These are phyloP conservation scores for Bufo bufo DNA, from an alignment of 2,113 vertebrate genomes.

Conservation along the genomic window DNA sequence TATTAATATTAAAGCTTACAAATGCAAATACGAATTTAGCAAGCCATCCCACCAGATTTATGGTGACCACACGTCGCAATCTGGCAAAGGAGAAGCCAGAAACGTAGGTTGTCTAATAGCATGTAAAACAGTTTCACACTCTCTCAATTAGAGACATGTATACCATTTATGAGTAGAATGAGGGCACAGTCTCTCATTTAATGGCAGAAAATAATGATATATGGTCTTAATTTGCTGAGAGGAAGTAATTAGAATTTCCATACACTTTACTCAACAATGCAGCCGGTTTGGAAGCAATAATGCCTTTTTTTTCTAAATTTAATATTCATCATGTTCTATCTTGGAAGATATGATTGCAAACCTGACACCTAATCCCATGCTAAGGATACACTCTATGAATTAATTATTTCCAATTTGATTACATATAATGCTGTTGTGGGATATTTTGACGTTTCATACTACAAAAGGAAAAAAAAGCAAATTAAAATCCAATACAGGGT, in stretches of 20 bases:
- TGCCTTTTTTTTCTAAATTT: background rate
- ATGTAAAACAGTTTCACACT: constrained; percentile 73
- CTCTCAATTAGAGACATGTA: constrained; percentile 58
- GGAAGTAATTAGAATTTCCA: constrained; percentile 60
- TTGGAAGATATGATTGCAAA: constrained; percentile 13
- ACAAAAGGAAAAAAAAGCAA: background rate
- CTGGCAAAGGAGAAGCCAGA: constrained; percentile 71
- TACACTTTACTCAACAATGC: constrained; percentile 65
- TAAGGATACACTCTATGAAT: constrained; percentile 7
- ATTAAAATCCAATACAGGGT: background rate
- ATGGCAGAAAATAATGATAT: constrained; percentile 67
- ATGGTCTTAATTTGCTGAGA: constrained; percentile 67
- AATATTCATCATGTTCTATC: constrained; percentile 35
- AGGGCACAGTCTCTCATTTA: constrained; percentile 65
- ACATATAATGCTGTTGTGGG: background rate
- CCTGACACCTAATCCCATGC: constrained; percentile 16
- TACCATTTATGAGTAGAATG: constrained; percentile 71
- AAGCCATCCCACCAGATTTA: constrained; percentile 76
- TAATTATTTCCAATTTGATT: constrained; percentile 28
- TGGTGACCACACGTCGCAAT: constrained; percentile 67
- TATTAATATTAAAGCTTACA: constrained; percentile 85
- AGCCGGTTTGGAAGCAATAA: constrained; percentile 50
- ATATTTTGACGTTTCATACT: background rate
- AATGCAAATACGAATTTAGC: constrained; percentile 78
- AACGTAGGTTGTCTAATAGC: constrained; percentile 70